Base-by-base conservation (phyloP, 2,888 invertebrate species). In the Amorpha juglandis region DNA sequence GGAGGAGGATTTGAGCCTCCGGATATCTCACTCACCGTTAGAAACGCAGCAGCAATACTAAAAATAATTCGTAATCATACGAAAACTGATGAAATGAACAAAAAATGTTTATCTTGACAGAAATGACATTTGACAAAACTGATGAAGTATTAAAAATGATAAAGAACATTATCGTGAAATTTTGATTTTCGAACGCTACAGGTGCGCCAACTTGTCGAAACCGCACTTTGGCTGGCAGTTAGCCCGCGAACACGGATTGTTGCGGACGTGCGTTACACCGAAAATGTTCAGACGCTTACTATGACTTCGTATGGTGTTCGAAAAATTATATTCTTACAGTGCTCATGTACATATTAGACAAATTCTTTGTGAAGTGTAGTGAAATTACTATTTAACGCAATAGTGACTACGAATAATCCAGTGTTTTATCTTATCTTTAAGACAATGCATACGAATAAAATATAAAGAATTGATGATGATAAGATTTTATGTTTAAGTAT, bases 161-260 rank as follows among this genome's bases (percentile, higher is more conserved):
- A 52, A 48, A 70, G 68, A 71, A 70, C 71, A 72, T 70, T 55
- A 66, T 68, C 21, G 68, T 66, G 67, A 68, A 33, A 52, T 45
- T 51, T 52, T 47, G 53, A 62, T 62, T 62, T 52, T 62, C 35
- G 42, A 63, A 62, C 78, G 74, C 81, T 71, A 80, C 82, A 82
- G 82, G 81, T 82, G 82, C 73, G 75, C 77, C 55, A 45, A 74
- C 65, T 72, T 65, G 70, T 64, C 71, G 63, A 38, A 67, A 62
- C 58, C 67, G 68, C 63, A 27, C 63, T 64, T 48, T 38, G 65
- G 63, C 63, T 71, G 68, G 63, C 75, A 82, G 82, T 82, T 75
- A 73, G 67, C 71, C 70, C 76, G 75, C 74, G 78, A 51, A 71
- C 70, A 63, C 68, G 68, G 71, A 66, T 48, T 47, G 55, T 70